Evolutionary conservation across 1,140 invertebrate genomes (phyloP).

Genomic region (Calycopis cecrops): DNA sequence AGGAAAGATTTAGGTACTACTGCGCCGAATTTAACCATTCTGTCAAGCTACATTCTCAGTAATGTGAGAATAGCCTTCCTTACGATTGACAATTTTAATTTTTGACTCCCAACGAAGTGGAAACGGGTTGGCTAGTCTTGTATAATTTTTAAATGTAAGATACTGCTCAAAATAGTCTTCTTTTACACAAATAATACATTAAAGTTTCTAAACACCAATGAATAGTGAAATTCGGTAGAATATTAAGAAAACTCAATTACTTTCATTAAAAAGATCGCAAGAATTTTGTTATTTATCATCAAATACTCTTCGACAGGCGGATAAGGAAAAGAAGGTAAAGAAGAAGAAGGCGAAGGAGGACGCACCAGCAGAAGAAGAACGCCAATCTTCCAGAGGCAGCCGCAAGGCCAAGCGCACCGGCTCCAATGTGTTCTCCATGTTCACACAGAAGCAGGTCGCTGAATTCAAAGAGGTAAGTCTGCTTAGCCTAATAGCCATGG

Average conservation of each 20-base stretch:
- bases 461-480: slow-evolving; percentile 93
- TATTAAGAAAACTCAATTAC: background rate
- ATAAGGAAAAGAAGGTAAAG: slow-evolving; percentile 90
- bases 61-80: too few relatives aligned
- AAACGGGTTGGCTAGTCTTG: too few relatives aligned
- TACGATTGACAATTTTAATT: too few relatives aligned
- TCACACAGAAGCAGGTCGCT: slow-evolving; percentile 94
- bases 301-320: slow-evolving; percentile 39
- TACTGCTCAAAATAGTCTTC: too few relatives aligned
- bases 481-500: background rate
- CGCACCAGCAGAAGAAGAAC: slow-evolving; percentile 76
- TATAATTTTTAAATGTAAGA: too few relatives aligned
- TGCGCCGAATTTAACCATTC: too few relatives aligned
- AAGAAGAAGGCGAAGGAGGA: slow-evolving; percentile 87
- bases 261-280: background rate
- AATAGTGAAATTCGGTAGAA: too few relatives aligned
- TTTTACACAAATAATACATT: too few relatives aligned
- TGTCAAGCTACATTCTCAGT: too few relatives aligned
- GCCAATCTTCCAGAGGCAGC: slow-evolving; percentile 78
- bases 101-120: too few relatives aligned
- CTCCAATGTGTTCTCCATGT: slow-evolving; percentile 96
- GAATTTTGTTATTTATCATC: background rate
- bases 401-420: slow-evolving; percentile 90
- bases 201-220: too few relatives aligned
- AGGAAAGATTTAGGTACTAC: too few relatives aligned